Evolutionary conservation across 2,797 vertebrate genomes (phyloP).

Genomic region (Gambelia wislizenii): DNA sequence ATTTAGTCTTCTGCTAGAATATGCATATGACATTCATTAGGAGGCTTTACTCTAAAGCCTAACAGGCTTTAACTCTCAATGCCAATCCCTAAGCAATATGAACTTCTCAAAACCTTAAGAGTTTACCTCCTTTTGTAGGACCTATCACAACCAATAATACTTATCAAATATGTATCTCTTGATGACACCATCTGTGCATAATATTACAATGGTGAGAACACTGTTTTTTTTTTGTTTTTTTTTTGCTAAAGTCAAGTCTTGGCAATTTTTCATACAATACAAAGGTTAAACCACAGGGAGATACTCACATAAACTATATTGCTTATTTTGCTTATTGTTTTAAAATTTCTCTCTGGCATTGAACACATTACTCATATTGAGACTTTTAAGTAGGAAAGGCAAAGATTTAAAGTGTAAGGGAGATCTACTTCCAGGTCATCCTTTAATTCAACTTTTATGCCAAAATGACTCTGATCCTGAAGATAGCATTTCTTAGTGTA

Average conservation of each 20-base stretch:
- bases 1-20: not conserved
- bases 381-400: not conserved
- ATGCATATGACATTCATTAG: too few relatives aligned
- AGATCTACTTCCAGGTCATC: too few relatives aligned
- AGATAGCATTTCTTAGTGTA: too few relatives aligned
- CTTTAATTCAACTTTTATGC: too few relatives aligned
- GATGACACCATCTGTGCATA: not conserved
- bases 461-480: too few relatives aligned
- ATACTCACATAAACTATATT: not conserved
- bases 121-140: not conserved
- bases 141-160: not conserved
- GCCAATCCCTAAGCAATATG: not conserved
- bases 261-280: not conserved
- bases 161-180: not conserved
- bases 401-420: not conserved
- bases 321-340: not conserved
- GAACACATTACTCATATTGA: not conserved
- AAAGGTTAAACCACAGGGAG: not conserved
- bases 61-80: not conserved
- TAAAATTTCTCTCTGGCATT: not conserved
- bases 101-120: not conserved
- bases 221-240: not conserved
- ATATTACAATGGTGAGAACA: not conserved
- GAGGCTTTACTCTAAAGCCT: not conserved
- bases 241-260: not conserved